Conservation (phyloP, 1,140 invertebrate genomes). For the Nephila pilipes region DNA sequence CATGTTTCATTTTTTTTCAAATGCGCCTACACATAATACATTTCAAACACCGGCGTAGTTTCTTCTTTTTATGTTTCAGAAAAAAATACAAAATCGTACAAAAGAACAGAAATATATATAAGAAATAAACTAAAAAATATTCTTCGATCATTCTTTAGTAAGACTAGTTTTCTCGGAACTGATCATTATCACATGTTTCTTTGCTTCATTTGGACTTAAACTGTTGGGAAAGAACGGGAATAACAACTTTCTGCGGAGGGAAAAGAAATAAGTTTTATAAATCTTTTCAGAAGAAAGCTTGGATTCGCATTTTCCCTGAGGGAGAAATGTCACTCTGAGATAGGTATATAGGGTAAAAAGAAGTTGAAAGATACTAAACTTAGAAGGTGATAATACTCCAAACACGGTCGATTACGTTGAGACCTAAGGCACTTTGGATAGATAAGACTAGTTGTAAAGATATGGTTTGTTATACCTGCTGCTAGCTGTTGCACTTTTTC, state of each 20-base stretch:
- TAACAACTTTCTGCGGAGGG: background rate
- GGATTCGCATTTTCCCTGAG: background rate
- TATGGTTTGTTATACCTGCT: background rate
- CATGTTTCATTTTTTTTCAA: background rate
- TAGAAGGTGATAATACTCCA: background rate
- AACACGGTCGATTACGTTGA: background rate
- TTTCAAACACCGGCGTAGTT: background rate
- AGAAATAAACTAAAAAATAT: background rate
- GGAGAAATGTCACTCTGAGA: background rate
- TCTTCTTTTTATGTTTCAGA: background rate
- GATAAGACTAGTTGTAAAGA: background rate
- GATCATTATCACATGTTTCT: slow-evolving; percentile 16
- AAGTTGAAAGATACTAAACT: background rate
- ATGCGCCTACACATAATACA: background rate
- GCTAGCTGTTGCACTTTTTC: too few relatives aligned
- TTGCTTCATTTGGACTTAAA: background rate
- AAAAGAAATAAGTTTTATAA: background rate
- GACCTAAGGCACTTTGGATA: background rate
- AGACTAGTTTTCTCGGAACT: background rate
- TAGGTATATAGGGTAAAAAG: background rate
- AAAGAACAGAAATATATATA: background rate
- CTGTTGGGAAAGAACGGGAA: background rate
- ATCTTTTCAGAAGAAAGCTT: background rate
- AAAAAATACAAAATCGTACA: background rate
- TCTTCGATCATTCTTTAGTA: background rate